phyloP scores from a whole-genome alignment of 2,888 invertebrate genomes.

The Itoplectis maculator region DNA sequence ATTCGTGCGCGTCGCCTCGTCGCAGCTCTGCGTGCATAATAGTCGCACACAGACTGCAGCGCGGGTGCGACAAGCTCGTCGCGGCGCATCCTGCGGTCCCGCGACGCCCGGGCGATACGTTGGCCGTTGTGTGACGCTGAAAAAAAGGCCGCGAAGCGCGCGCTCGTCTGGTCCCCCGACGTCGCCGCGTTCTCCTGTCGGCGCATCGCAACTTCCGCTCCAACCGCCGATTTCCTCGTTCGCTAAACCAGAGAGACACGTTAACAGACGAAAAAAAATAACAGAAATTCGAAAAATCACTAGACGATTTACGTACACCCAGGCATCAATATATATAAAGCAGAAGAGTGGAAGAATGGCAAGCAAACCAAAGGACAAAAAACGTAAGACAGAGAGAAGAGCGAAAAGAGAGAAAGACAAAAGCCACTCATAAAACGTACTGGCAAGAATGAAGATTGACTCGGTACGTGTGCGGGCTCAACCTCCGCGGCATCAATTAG shows the following conservation, averaged over 20 bases:
- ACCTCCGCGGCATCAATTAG: constrained; percentile 78
- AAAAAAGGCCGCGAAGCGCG: constrained; percentile 1
- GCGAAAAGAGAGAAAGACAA: not conserved
- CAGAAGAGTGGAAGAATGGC: not conserved
- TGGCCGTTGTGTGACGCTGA: constrained; percentile 14
- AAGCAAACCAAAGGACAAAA: not conserved
- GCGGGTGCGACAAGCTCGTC: constrained; percentile 55
- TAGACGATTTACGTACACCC: not conserved
- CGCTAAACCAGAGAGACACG: constrained; percentile 9
- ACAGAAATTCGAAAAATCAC: not conserved
- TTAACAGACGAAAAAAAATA: not conserved
- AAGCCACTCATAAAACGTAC: constrained; percentile 66
- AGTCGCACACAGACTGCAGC: not conserved
- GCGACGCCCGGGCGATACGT: constrained; percentile 13
- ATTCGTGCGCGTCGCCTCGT: constrained; percentile 63
- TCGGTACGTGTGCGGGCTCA: constrained; percentile 76
- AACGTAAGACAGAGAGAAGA: no score
- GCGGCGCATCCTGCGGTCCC: constrained; percentile 20
- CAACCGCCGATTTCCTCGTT: constrained; percentile 17
- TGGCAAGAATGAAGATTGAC: constrained; percentile 74
- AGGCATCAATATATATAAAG: constrained; percentile 1
- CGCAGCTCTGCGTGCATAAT: constrained; percentile 30
- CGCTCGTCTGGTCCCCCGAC: constrained; percentile 8
- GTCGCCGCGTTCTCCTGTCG: constrained; percentile 35
- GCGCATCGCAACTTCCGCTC: constrained; percentile 48